Percentiles rank a stretch among this genome's conserved stretches.
phyloP scores from a whole-genome alignment of 2,888 invertebrate species.

The Aradus depressus region DNA sequence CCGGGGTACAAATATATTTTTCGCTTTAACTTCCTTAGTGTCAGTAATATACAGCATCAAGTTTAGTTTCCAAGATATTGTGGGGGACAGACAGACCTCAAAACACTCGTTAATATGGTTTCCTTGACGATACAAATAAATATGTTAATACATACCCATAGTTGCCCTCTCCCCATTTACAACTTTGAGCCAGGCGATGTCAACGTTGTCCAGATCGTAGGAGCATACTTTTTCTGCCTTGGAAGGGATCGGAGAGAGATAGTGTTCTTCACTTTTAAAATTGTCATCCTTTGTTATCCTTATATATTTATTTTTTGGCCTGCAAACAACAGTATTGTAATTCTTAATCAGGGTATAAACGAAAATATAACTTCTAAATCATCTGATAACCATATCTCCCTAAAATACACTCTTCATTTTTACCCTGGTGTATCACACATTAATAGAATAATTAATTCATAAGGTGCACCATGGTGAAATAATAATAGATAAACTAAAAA shows the following conservation, averaged over 20 bases:
- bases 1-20: no score
- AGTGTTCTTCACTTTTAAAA: slow-evolving; percentile 73
- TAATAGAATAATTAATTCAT: no score
- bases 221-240: slow-evolving; percentile 86
- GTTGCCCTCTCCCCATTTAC: slow-evolving; percentile 79
- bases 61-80: not conserved
- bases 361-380: not conserved
- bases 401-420: no score
- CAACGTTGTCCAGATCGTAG: slow-evolving; percentile 89
- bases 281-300: slow-evolving; percentile 80
- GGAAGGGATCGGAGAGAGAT: slow-evolving; percentile 73
- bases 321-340: slow-evolving; percentile 39
- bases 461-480: no score
- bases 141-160: slow-evolving; percentile 36
- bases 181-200: slow-evolving; percentile 77
- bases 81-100: not conserved
- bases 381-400: no score
- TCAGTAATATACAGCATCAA: not conserved
- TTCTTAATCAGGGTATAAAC: not conserved
- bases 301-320: slow-evolving; percentile 85
- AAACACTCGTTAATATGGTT: slow-evolving; percentile 5
- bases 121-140: not conserved
- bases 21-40: no score
- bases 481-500: no score
- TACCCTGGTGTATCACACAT: no score